phyloP scores from a whole-genome alignment of 1,140 invertebrate genomes.

The Ceratosolen solmsi region DNA sequence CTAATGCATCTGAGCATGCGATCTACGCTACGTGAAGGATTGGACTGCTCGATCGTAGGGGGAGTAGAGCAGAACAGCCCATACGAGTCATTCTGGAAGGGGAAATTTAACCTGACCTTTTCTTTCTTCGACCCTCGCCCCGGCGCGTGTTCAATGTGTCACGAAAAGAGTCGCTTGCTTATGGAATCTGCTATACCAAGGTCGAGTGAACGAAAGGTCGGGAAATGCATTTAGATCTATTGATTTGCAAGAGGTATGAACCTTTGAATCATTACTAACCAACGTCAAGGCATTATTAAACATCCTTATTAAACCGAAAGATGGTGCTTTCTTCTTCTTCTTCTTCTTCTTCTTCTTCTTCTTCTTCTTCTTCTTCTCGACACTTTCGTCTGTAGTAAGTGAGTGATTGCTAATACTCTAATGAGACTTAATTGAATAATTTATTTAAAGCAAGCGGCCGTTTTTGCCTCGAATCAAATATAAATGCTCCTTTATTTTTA shows the following conservation, averaged over 20 bases:
- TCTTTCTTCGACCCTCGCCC: neutral
- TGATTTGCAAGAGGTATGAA: neutral
- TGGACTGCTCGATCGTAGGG: constrained; percentile 3
- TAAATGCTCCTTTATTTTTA: no score
- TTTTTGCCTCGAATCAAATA: no score
- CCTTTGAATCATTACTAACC: no score
- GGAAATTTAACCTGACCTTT: constrained; percentile 24
- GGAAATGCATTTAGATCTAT: neutral
- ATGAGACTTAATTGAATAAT: no score
- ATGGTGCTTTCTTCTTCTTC: no score
- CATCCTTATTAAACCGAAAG: no score
- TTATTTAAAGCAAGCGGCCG: no score
- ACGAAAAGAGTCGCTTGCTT: neutral
- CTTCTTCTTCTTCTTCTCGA: no score
- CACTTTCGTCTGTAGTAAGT: no score
- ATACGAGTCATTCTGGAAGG: constrained; percentile 4
- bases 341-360: no score
- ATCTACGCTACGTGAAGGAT: neutral
- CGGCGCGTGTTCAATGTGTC: neutral
- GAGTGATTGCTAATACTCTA: no score
- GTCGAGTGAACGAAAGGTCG: neutral
- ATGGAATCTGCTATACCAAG: neutral
- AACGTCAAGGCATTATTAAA: neutral
- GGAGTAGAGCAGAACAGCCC: neutral
- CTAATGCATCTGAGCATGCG: constrained; percentile 19